Conservation (phyloP, 2,113 vertebrate species). For the Neotoma lepida region DNA sequence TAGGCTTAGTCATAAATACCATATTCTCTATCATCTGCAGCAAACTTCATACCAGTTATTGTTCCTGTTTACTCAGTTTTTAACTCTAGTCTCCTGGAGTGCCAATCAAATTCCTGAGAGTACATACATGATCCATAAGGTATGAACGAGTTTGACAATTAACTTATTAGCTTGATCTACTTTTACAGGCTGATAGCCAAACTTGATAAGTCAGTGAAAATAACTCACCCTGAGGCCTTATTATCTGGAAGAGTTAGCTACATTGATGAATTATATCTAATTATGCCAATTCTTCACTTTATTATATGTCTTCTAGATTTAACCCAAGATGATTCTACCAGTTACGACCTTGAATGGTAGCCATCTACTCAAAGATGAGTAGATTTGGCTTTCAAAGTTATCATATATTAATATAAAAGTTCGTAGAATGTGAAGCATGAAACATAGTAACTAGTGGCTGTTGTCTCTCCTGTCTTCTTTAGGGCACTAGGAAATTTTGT, state of each 20-base stretch:
- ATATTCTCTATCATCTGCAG: slow-evolving; percentile 45
- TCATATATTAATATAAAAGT: neutral
- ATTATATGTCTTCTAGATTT: slow-evolving; percentile 36
- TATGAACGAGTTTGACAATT: slow-evolving; percentile 60
- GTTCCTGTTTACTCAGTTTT: slow-evolving; percentile 59
- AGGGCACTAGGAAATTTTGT: neutral
- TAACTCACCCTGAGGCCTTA: slow-evolving; percentile 64
- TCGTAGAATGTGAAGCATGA: neutral
- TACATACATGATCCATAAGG: slow-evolving; percentile 12
- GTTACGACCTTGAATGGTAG: neutral
- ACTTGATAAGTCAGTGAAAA: slow-evolving; percentile 62
- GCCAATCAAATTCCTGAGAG: slow-evolving; percentile 55
- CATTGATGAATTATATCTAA: slow-evolving; percentile 62
- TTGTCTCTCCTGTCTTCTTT: neutral
- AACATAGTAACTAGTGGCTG: neutral
- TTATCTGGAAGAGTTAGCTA: slow-evolving; percentile 60
- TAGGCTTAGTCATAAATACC: neutral
- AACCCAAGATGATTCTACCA: slow-evolving; percentile 52
- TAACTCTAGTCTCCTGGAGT: slow-evolving; percentile 50
- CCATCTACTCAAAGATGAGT: neutral
- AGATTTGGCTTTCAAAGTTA: slow-evolving; percentile 36
- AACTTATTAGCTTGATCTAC: slow-evolving; percentile 71
- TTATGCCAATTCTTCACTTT: slow-evolving; percentile 31
- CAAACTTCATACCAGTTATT: slow-evolving; percentile 47
- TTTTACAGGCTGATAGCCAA: slow-evolving; percentile 42